phyloP scores from a whole-genome alignment of 2,113 vertebrate genomes.

The Ahaetulla prasina region DNA sequence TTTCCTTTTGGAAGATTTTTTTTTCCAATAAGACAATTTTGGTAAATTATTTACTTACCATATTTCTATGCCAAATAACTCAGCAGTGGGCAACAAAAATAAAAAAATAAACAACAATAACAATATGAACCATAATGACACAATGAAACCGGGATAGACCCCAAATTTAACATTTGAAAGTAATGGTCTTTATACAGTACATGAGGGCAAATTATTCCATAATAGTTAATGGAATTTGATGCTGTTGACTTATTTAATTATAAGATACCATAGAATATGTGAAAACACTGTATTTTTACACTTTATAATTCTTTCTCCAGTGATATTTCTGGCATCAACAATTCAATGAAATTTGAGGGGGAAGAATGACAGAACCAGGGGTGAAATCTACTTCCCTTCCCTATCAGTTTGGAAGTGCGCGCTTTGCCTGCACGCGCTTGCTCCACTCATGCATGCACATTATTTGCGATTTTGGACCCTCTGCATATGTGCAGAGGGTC shows the following conservation, averaged over 20 bases:
- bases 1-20: neutral
- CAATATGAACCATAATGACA: neutral
- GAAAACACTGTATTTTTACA: neutral
- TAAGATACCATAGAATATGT: neutral
- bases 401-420: no score
- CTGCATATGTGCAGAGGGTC: no score
- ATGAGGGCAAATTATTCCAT: neutral
- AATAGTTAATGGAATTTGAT: neutral
- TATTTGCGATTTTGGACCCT: no score
- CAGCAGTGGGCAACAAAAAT: neutral
- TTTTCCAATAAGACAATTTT: neutral
- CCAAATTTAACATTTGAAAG: neutral
- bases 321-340: neutral
- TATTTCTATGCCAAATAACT: neutral
- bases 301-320: neutral
- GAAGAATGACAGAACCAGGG: no score
- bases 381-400: no score
- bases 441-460: no score
- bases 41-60: neutral
- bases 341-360: neutral
- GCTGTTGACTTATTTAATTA: neutral
- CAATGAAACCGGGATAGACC: neutral
- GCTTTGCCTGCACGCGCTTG: no score
- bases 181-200: neutral
- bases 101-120: neutral